Evolutionary conservation across 2,113 vertebrate genomes (phyloP).

Genomic region (Hiodon alosoides): DNA sequence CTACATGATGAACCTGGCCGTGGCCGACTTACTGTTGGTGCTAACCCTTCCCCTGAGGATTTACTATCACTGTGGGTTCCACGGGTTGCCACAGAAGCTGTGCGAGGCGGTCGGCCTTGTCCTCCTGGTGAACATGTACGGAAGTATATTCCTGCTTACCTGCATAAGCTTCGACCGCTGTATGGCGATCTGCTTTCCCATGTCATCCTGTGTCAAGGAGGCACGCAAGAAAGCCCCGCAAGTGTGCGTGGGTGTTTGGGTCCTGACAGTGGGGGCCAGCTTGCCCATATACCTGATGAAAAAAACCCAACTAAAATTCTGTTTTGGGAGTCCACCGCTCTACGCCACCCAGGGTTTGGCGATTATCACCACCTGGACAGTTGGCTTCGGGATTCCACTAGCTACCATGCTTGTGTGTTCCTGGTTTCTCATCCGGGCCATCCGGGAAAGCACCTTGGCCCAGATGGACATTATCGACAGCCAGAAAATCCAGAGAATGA

Average conservation of each 20-base stretch:
- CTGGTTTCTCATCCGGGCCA: slow-evolving; percentile 44
- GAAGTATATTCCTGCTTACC: slow-evolving; percentile 62
- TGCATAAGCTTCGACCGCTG: slow-evolving; percentile 61
- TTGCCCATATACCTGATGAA: slow-evolving; percentile 38
- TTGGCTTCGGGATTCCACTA: slow-evolving; percentile 55
- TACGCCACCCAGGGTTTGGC: slow-evolving; percentile 24
- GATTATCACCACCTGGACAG: slow-evolving; percentile 30
- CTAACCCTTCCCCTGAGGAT: slow-evolving; percentile 55
- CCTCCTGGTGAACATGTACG: slow-evolving; percentile 65
- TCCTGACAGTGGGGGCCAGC: slow-evolving; percentile 47
- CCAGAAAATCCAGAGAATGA: slow-evolving; percentile 55
- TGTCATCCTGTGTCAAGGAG: slow-evolving; percentile 41
- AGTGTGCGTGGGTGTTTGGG: slow-evolving; percentile 54
- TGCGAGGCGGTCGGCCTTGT: slow-evolving; percentile 46
- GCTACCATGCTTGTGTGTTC: slow-evolving; percentile 54
- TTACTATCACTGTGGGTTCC: slow-evolving; percentile 29
- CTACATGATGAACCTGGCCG: slow-evolving; percentile 65
- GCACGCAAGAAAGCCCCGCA: slow-evolving; percentile 46
- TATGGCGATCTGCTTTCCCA: slow-evolving; percentile 57
- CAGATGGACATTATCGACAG: slow-evolving; percentile 52
- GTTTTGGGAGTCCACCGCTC: slow-evolving; percentile 42
- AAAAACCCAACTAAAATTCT: accelerated
- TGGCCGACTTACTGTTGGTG: slow-evolving; percentile 53
- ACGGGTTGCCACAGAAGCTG: neutral
- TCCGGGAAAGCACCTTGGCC: slow-evolving; percentile 43